Base-by-base conservation (phyloP, 2,888 invertebrate genomes). In the Acrobasis repandana region DNA sequence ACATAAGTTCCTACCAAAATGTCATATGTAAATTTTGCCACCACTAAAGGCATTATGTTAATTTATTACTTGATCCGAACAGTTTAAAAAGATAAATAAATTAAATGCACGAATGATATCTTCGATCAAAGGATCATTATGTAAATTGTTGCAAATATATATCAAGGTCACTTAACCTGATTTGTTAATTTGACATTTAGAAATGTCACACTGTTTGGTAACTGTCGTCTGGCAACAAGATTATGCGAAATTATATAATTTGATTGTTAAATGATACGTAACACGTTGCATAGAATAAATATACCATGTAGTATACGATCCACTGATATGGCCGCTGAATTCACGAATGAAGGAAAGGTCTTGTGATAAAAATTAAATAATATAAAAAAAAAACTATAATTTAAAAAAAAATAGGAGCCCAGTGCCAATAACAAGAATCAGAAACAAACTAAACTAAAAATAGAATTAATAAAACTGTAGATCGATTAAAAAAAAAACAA, bases 171-270 rank as follows among this genome's bases (percentile, higher is more conserved):
- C 2, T 15, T 16, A 47, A 47, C 46, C 16, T 46, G 15, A 47
- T 46, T 28, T 57, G 56, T n/a, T 33, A 47, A 56, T 57, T 28
- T 46, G 56, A 57, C 56, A 57, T 57, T 57, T 57, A 1, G 33
- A 57, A 46, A 56, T 56, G 46, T 46, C 43, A 46, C 47, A 15
- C 15, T 46, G 2, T 16, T 15, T 46, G 15, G 9, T 33, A 33
- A 33, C 4, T n/a, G 20, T n/a, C n/a, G 36, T 11, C 52, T 52
- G 52, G 36, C 36, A 52, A 52, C 52, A 52, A 15, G 11, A 43
- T 43, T 43, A 43, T 43, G 43, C 43, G 43, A 43, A 43, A 14
- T 43, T 14, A 43, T 43, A 43, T 43, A 43, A 43, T n/a, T 43
- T 43, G 5, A 14, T 6, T 14, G 11, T 11, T 43, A 5, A 14